Base-by-base conservation (phyloP, 2,797 vertebrate genomes). In the Trachops cirrhosus region DNA sequence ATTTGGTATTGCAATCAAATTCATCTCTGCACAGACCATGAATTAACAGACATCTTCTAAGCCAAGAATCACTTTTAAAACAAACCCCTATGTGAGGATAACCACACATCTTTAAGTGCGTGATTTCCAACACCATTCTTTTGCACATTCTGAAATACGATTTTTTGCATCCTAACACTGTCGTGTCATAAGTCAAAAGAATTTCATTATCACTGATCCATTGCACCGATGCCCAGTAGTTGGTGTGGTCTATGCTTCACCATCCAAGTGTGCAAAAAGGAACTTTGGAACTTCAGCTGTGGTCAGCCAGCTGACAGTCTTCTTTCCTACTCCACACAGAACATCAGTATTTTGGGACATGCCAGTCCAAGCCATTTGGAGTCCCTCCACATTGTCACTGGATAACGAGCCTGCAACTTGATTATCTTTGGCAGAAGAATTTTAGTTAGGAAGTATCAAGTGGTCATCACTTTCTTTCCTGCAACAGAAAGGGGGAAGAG, bases 381-480 rank as follows among this genome's bases (percentile, higher is more conserved):
- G 32, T 83, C 85, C 75, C n/a, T 96, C 84, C 32, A 34, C 15
- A 46, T 22, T 0, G 26, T 48, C 80, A 48, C 46, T 93, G 70
- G 29, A 24, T 32, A 44, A 91, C n/a, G 54, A 73, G 48, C 68
- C 54, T 50, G 39, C 73, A 62, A 78, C 50, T 79, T 77, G 82
- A 89, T 64, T 34, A 74, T 52, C 52, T 62, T 83, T 71, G 68
- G 77, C 32, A 12, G 64, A 52, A 82, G 73, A 32, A 79, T 48
- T 96, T 98, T 94, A 98, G 41, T 98, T 98, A 96, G 98, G 97
- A 92, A 98, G 98, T 86, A 98, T 97, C 93, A 98, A 90, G 95
- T 97, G 97, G 41, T 99, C 98, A 90, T 98, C 98, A 37, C 97
- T 98, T 89, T 85, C 77, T 88, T 48, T 96, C 88, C 99, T 99